phyloP scores from a whole-genome alignment of 92 coral and sea anemone genomes.

The Epizoanthus scotinus region DNA sequence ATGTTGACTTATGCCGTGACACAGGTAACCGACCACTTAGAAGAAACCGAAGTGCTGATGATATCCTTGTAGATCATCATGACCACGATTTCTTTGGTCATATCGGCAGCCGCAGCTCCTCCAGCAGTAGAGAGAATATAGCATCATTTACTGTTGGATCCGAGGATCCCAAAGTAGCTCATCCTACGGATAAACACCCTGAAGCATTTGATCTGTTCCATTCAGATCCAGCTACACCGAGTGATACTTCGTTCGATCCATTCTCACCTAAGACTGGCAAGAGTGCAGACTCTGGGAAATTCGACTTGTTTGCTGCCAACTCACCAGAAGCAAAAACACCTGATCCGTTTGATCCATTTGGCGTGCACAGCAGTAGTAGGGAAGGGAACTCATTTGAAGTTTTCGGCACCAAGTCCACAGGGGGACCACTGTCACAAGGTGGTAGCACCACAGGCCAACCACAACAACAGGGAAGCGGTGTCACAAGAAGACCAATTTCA shows the following conservation, averaged over 20 bases:
- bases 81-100: constrained; percentile 86
- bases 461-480: constrained; percentile 7
- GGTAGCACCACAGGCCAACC: constrained; percentile 8
- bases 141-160: constrained; percentile 49
- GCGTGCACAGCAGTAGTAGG: constrained; percentile 42
- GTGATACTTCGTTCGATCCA: constrained; percentile 45
- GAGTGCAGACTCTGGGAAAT: constrained; percentile 18
- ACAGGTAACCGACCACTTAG: constrained; percentile 59
- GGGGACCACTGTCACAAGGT: not conserved
- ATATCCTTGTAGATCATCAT: constrained; percentile 62
- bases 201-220: constrained; percentile 60
- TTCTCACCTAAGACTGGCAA: constrained; percentile 35
- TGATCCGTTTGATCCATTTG: constrained; percentile 58
- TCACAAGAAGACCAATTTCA: constrained; percentile 20
- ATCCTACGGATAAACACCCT: constrained; percentile 12
- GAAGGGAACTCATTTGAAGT: constrained; percentile 48
- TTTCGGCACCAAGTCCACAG: constrained; percentile 35
- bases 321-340: constrained; percentile 17
- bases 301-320: constrained; percentile 26
- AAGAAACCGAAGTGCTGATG: constrained; percentile 90
- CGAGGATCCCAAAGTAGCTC: not conserved
- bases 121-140: constrained; percentile 73
- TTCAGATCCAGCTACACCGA: constrained; percentile 16
- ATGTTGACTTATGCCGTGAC: constrained; percentile 79
- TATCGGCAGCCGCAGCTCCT: constrained; percentile 76